Evolutionary conservation across 2,797 vertebrate genomes (phyloP), one percentile per base, ranked within the genome.

Genomic region (Chaenodraco wilsoni): DNA sequence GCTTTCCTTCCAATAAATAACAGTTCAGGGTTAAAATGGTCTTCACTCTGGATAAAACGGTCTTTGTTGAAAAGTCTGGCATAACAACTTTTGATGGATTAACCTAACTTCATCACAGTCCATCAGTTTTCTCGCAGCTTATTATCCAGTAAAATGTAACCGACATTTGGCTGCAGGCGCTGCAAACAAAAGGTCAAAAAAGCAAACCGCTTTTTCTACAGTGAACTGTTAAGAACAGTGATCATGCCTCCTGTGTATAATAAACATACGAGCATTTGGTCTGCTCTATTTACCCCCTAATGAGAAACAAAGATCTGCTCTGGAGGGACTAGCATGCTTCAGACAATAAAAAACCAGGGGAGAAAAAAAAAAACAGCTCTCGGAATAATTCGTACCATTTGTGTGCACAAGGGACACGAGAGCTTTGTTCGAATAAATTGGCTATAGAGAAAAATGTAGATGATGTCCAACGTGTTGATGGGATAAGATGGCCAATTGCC

Each of bases 241-340:
- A 90, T 88, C 86, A 79, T 85, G 79, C 70, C 91, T 91, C 90
- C 79, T 85, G 89, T 88, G 90, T 90, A 83, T 92, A 88, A 94
- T 91, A 91, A 93, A 88, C 89, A 91, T 93, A 86, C 75, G 83
- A 93, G 84, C 86, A 87, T 89, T 93, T 88, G 91, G 89, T 88
- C 88, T 79, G 87, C 83, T 80, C 89, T 91, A 90, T 90, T 93
- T 90, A 90, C 86, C 86, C 87, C 88, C 83, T 92, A 93, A 93
- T 93, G 90, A 90, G 90, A 93, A 93, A 92, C 91, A 93, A 93
- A 93, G 91, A 90, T 89, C 85, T 83, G 88, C 77, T 89, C 91
- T 88, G 84, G 87, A 88, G 87, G 88, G 91, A 89, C 75, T 89
- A 55, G 79, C 90, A 89, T 87, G 90, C 88, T 86, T 90, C 84